These are phyloP conservation scores for Trachelipus rathkii DNA, from an alignment of 1,140 invertebrate species.

Conservation along the genomic window DNA sequence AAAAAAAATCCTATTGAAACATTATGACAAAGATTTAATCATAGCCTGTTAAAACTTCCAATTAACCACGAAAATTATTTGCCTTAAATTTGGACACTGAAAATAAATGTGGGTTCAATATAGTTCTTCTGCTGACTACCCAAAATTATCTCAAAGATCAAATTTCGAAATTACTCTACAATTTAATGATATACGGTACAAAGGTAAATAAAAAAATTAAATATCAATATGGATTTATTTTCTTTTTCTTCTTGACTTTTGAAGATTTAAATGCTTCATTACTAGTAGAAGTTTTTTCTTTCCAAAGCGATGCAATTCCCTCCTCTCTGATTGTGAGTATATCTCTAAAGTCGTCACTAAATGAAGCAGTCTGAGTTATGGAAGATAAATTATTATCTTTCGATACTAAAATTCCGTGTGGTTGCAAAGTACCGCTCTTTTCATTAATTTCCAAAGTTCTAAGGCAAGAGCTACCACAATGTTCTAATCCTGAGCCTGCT, in stretches of 20 bases:
- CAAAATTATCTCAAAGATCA: no score
- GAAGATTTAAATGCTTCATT: neutral
- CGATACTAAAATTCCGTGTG: conserved; percentile 16
- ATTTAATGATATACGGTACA: neutral
- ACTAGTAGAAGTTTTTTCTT: neutral
- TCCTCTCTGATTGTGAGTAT: neutral
- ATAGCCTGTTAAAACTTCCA: no score
- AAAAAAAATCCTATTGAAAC: no score
- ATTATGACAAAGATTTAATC: no score
- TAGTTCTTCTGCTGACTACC: no score
- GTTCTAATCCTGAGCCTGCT: conserved; percentile 23
- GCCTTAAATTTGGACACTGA: no score
- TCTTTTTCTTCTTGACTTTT: neutral
- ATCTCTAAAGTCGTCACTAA: neutral
- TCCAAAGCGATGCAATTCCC: neutral
- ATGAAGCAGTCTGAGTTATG: neutral
- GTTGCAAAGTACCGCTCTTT: conserved; percentile 18
- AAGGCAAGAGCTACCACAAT: conserved; percentile 16
- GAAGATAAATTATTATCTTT: neutral
- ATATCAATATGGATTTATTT: neutral
- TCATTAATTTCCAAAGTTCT: conserved; percentile 27
- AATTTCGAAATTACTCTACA: no score
- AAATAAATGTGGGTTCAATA: no score
- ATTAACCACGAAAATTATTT: no score
- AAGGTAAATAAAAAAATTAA: neutral